phyloP scores from a whole-genome alignment of 2,113 vertebrate genomes.

The Bagarius yarrelli region DNA sequence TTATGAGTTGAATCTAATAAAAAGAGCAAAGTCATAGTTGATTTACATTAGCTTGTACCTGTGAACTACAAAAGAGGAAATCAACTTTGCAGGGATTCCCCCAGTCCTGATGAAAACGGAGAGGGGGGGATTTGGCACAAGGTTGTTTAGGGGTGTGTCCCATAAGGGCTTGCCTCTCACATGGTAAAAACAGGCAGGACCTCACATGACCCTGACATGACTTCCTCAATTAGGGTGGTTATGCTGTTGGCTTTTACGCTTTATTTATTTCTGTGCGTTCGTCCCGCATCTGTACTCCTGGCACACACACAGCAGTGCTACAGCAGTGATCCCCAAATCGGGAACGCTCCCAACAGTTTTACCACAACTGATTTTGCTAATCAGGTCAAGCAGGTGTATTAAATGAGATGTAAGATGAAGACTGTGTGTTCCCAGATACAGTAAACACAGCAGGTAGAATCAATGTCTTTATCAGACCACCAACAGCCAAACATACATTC shows the following conservation, averaged over 20 bases:
- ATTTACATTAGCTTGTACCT: conserved; percentile 51
- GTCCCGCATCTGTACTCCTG: not conserved
- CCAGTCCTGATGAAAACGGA: conserved; percentile 27
- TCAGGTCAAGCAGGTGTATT: not conserved
- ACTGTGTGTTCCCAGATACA: not conserved
- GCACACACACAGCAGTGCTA: not conserved
- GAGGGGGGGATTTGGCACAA: not conserved
- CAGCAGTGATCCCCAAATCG: not conserved
- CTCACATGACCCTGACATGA: conserved; percentile 70
- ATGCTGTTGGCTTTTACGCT: conserved; percentile 27
- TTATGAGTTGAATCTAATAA: not conserved
- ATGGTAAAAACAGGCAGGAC: conserved; percentile 63
- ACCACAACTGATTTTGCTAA: not conserved
- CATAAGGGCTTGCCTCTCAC: conserved; percentile 56
- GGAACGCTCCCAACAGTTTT: not conserved
- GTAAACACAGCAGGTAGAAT: no score
- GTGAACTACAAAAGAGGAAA: conserved; percentile 64
- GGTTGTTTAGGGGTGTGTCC: conserved; percentile 60
- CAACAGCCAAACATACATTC: no score
- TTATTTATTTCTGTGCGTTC: conserved; percentile 22
- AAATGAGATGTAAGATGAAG: not conserved
- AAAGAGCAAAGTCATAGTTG: conserved; percentile 52
- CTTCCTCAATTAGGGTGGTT: conserved; percentile 46
- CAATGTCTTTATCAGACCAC: no score
- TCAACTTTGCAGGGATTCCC: conserved; percentile 60